Conservation (phyloP, 2,888 invertebrate species). For the Caenorhabditis japonica region DNA sequence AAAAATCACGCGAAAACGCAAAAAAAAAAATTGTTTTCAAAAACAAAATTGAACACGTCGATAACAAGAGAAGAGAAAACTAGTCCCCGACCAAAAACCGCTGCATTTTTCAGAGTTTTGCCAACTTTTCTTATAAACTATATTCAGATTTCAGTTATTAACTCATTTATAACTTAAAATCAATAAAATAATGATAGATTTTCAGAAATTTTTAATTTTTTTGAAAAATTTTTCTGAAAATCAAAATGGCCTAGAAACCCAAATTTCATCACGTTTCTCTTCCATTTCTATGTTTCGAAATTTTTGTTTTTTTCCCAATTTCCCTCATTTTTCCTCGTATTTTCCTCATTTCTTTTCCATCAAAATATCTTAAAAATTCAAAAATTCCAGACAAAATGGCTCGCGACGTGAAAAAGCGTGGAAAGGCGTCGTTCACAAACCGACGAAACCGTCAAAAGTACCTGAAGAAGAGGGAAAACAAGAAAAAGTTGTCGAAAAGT, state of each 20-base stretch:
- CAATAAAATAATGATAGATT: no score
- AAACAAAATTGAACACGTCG: slow-evolving; percentile 21
- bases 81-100: slow-evolving; percentile 17
- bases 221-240: no score
- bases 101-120: neutral
- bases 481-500: slow-evolving; percentile 50
- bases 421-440: slow-evolving; percentile 48
- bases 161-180: no score
- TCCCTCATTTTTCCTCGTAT: slow-evolving; percentile 3
- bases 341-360: no score
- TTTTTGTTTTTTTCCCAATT: slow-evolving; percentile 4
- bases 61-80: slow-evolving; percentile 22
- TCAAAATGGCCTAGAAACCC: slow-evolving; percentile 30
- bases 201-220: no score
- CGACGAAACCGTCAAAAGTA: slow-evolving; percentile 42
- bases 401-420: slow-evolving; percentile 55
- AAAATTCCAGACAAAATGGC: slow-evolving; percentile 58
- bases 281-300: slow-evolving; percentile 11
- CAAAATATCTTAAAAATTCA: no score
- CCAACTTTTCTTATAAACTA: no score
- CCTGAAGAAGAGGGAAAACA: slow-evolving; percentile 40
- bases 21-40: neutral
- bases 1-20: neutral
- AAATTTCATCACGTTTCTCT: slow-evolving; percentile 20
- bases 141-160: no score